Evolutionary conservation across 2,113 vertebrate species (phyloP), one percentile per base, ranked within the genome.

Genomic region (Leucopsar rothschildi): DNA sequence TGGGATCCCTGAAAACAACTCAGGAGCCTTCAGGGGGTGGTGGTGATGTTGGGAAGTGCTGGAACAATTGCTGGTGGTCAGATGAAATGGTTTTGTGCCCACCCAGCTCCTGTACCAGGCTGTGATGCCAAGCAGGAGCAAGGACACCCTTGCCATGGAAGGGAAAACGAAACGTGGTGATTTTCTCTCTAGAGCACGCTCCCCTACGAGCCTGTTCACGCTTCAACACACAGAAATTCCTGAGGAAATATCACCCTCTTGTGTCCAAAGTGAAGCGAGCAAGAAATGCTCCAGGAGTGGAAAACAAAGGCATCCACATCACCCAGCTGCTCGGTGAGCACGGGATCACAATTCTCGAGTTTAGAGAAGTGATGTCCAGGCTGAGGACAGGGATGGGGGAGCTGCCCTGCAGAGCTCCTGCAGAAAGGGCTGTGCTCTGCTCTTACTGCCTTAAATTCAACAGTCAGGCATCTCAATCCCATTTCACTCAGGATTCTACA

Each of bases 161-260:
- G 31, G 53, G 25, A 37, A 22, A 42, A 39, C 0, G 0, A 11
- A 61, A 29, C 12, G 0, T 0, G 24, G 19, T 4, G 1, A 7
- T 66, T 89, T 45, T 20, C 40, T 33, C 31, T 14, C n/a, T 0
- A 6, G 15, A 75, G 9, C 31, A 6, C 71, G 0, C 27, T 52
- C 24, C n/a, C 17, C 19, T 39, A 0, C 1, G 4, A 80, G 8
- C 27, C 24, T 5, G 6, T 2, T 44, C 44, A 3, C 17, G 1
- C 6, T 5, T 3, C 19, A 37, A 1, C 20, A 1, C 15, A 8
- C 16, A 39, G 24, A 4, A 82, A 88, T 96, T 97, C 37, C 57
- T 84, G 89, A 81, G 92, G 84, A 91, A 95, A 95, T 6, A 91
- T 7, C 75, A 68, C 97, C 96, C 97, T 96, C 97, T 97, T 25